Evolutionary conservation across 2,113 vertebrate species (phyloP), one percentile per base, ranked within the genome.

Genomic region (Spilogale gracilis): DNA sequence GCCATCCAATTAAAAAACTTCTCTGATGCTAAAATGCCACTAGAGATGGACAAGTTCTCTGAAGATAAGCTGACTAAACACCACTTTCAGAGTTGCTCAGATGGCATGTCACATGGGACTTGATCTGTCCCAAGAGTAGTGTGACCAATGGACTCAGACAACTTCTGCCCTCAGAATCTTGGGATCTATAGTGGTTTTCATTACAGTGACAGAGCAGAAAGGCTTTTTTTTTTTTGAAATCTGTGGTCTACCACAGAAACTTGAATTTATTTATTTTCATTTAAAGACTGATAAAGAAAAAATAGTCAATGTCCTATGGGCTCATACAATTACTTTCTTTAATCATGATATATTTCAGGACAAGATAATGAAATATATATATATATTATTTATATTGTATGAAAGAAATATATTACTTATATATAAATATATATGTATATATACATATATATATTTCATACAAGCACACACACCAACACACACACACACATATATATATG

Each of bases 1-100:
- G 97, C 99, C 97, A 97, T 92, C 16, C 95, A 98, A 79, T 96
- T 91, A 97, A 27, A 17, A 61, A 86, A 94, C 17, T 48, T 48
- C 5, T 48, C 12, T 74, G 73, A 25, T n/a, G 17, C 32, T n/a
- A n/a, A n/a, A 69, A 69, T 69, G 32, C 8, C 43, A 74, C 43
- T 25, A 25, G 21, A 48, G 4, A 48, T 14, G 20, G 69, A 73
- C 38, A 73, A 43, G 9, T 73, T 73, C 71, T 73, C 38, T 21
- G n/a, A 21, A 73, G 38, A 43, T 43, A 73, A 73, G 9, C 18
- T 43, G 43, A 21, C 4, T 48, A 27, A 45, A 74, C 38, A 74
- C 20, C 16, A n/a, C 32, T 45, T 74, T 45, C 73, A 74, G 38
- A 23, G 20, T 20, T 74, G n/a, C 32, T 48, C 43, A 45, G n/a